Base-by-base conservation (phyloP, 2,113 vertebrate species). In the Turdus rufiventris region DNA sequence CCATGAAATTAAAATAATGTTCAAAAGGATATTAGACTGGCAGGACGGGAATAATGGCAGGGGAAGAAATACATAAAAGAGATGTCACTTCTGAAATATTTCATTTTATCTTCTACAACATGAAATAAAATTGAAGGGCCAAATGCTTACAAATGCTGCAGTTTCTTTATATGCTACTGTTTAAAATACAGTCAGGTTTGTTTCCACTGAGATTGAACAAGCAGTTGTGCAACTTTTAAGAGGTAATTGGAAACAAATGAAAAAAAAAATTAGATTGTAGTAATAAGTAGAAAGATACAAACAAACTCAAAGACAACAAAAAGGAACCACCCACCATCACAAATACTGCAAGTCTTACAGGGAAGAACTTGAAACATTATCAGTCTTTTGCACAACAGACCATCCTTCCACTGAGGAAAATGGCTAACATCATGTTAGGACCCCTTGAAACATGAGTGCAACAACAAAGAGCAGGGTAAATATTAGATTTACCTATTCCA, bases 191-290 rank as follows among this genome's bases (percentile, higher is more conserved):
- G 6, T 12, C 8, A 16, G 36, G 3, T 47, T 42, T 47, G 3
- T 54, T 31, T 21, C 18, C n/a, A 36, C 5, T 67, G 40, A 82
- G 11, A 82, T 3, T 54, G 38, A 58, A 38, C 16, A 81, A 58
- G 6, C 0, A 1, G 25, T 38, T 50, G 20, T 33, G 33, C 18
- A 73, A 28, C 2, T 25, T 86, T 70, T n/a, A 61, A 7, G 0
- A 1, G 15, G 12, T 38, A 23, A 23, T 34, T 71, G 21, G 25
- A 78, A 83, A 83, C 3, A 65, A 58, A 34, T 9, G 0, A 16
- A 10, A 58, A 54, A n/a, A 38, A 4, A 1, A 83, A 50, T 73
- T 29, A 45, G 7, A 9, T 10, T 50, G 4, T 6, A 48, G 25
- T 17, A 65, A 34, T 26, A 67, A 78, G 15, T 34, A 34, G 43